Base-by-base conservation (phyloP, 2,113 vertebrate species). In the Hemiprocne comata region DNA sequence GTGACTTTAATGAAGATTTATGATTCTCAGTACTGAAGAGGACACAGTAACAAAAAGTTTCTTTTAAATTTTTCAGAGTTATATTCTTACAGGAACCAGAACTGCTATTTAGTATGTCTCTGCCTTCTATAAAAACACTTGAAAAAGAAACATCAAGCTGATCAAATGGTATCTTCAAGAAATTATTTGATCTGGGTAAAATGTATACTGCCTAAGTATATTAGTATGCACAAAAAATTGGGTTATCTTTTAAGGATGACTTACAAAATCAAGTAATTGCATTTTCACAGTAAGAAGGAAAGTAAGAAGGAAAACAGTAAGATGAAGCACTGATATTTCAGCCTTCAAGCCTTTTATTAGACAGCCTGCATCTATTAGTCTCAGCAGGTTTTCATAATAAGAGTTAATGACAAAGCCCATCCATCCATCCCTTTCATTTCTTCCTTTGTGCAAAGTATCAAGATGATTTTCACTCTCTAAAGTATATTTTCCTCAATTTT, bases 351-450 rank as follows among this genome's bases (percentile, higher is more conserved):
- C n/a, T 91, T 75, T 73, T 76, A 66, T 85, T 85, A 91, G 42
- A 38, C 11, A 85, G 14, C 34, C 58, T 76, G 46, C 46, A 19
- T 85, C 4, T 83, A 85, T 88, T 80, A 79, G 57, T 80, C 71
- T 88, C 82, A 60, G 55, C 44, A 67, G 69, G 17, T 85, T 93
- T 90, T 87, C 55, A 50, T 89, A 93, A 71, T 66, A 82, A 57
- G n/a, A 91, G 64, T 55, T 93, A 90, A 93, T 86, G 78, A 90
- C 42, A 80, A 87, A 66, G 38, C 33, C 17, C 58, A 89, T 75
- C 24, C 77, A 82, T 60, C 25, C 58, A 50, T 54, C 15, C 28
- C 13, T 86, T 82, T 94, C 36, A 91, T 93, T 94, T 96, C 85
- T 70, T 93, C 62, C 28, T 65, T 82, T 80, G 62, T 93, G 74